phyloP scores from a whole-genome alignment of 2,888 invertebrate species.

The Tortrix viridana region DNA sequence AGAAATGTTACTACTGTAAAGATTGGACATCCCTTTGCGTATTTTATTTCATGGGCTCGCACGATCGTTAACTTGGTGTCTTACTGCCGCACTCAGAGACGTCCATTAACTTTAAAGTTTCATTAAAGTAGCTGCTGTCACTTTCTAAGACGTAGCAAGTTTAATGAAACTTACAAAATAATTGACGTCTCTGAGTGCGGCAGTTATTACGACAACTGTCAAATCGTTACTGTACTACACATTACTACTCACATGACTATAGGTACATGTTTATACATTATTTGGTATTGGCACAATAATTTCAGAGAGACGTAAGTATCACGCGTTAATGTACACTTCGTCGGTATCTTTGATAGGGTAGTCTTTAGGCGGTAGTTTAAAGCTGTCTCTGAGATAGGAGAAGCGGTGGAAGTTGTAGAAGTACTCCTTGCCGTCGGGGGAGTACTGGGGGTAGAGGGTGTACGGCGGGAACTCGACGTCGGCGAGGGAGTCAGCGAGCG shows the following conservation, averaged over 20 bases:
- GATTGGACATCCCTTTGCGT: background rate
- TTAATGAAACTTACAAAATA: too few relatives aligned
- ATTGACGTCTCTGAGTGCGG: too few relatives aligned
- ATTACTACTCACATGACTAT: background rate
- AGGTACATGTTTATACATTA: background rate
- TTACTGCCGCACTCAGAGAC: too few relatives aligned
- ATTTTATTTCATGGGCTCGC: too few relatives aligned
- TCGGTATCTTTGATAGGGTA: slow-evolving; percentile 65
- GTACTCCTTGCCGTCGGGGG: slow-evolving; percentile 78
- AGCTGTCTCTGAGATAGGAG: slow-evolving; percentile 71
- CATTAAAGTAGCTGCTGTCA: too few relatives aligned
- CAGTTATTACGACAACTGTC: background rate
- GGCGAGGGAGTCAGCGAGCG: slow-evolving; percentile 72
- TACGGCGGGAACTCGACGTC: slow-evolving; percentile 70
- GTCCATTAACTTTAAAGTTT: too few relatives aligned
- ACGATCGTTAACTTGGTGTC: background rate
- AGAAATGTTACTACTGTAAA: background rate
- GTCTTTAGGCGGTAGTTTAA: slow-evolving; percentile 75
- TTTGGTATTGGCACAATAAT: slow-evolving; percentile 3
- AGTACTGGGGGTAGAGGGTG: slow-evolving; percentile 76
- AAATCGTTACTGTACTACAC: background rate
- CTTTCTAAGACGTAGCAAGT: too few relatives aligned
- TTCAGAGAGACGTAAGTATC: slow-evolving; percentile 44
- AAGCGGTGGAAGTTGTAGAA: slow-evolving; percentile 79
- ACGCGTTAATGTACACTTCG: slow-evolving; percentile 77